Evolutionary conservation across 2,113 vertebrate genomes (phyloP).

Genomic region (Chionodraco myersi): DNA sequence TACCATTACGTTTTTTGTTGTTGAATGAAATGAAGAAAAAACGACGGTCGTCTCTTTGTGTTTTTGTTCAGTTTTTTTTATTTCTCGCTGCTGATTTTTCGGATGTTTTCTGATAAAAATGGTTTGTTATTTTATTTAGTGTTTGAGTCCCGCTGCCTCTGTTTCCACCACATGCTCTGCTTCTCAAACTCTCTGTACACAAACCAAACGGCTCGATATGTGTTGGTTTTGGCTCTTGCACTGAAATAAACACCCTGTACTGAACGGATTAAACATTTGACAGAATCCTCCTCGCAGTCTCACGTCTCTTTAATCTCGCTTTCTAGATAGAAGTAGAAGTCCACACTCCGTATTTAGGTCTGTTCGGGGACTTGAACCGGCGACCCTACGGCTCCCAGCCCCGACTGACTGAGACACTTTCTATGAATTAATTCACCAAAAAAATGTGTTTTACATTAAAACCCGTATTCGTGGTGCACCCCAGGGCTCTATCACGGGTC

Average conservation of each 20-base stretch:
- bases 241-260: constrained; percentile 81
- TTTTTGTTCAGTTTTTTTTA: constrained; percentile 29
- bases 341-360: too few relatives aligned
- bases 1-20: constrained; percentile 79
- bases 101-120: background rate
- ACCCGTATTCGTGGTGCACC: too few relatives aligned
- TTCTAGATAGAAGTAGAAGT: too few relatives aligned
- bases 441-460: too few relatives aligned
- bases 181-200: constrained; percentile 74
- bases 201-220: constrained; percentile 66
- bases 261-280: constrained; percentile 84
- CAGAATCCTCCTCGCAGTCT: constrained; percentile 32
- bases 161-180: constrained; percentile 63
- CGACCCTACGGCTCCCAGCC: too few relatives aligned
- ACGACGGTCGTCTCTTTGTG: constrained; percentile 26
- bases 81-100: constrained; percentile 63
- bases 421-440: too few relatives aligned
- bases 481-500: too few relatives aligned
- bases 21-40: constrained; percentile 79
- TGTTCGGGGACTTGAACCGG: too few relatives aligned
- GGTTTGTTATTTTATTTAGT: constrained; percentile 2
- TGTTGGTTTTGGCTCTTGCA: constrained; percentile 81
- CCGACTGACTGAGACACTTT: too few relatives aligned
- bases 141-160: constrained; percentile 13
- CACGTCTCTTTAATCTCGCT: too few relatives aligned